A percentile compares a stretch with the other conserved stretches of the same genome.
Conservation (phyloP, 2,113 vertebrate genomes). For the Lagenorhynchus albirostris region DNA sequence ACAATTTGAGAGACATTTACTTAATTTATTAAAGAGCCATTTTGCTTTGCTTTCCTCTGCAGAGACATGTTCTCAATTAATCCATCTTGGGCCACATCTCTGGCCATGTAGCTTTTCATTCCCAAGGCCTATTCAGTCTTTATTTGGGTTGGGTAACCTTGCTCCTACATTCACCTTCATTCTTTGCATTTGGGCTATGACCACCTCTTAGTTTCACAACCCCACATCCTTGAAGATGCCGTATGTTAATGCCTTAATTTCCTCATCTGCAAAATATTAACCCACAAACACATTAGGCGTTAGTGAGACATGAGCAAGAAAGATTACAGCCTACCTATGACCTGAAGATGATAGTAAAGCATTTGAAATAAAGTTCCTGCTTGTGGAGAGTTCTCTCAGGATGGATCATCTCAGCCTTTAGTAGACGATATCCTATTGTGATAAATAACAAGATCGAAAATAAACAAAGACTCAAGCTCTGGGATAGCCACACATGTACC, state of each 20-base stretch:
- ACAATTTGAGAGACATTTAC: constrained; percentile 25
- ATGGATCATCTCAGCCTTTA: neutral
- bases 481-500: neutral
- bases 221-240: neutral
- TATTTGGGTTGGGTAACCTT: neutral
- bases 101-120: neutral
- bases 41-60: neutral
- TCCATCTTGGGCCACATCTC: neutral
- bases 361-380: neutral
- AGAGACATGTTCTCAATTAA: neutral
- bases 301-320: neutral
- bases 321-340: neutral
- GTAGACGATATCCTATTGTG: neutral
- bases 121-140: neutral
- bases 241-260: neutral
- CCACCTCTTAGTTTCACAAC: neutral
- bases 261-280: neutral
- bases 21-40: neutral
- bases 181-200: neutral
- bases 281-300: neutral
- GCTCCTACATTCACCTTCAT: neutral
- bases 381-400: neutral
- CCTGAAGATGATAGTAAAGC: neutral
- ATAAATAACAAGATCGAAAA: neutral
- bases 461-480: neutral